Evolutionary conservation across 2,797 vertebrate species (phyloP).

Genomic region (Crocidura indochinensis): DNA sequence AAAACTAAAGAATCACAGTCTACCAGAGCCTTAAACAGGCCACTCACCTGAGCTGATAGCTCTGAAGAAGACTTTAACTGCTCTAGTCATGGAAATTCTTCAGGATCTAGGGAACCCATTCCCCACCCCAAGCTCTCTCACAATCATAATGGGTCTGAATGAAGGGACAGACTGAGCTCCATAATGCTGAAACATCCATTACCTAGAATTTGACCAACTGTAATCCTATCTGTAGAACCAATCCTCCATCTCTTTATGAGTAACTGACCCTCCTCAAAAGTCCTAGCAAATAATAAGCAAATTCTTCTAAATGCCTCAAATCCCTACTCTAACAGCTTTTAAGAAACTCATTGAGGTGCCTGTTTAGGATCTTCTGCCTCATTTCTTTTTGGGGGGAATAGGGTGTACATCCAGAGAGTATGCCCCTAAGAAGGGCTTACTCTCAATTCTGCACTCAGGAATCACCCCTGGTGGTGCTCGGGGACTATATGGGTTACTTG

Average conservation of each 20-base stretch:
- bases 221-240: not conserved
- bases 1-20: not conserved
- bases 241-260: not conserved
- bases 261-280: not conserved
- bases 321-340: conserved; percentile 1
- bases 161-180: not conserved
- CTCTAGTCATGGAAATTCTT: not conserved
- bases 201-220: not conserved
- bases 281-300: not conserved
- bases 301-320: not conserved
- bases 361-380: no score
- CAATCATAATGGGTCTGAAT: not conserved
- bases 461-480: no score
- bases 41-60: not conserved
- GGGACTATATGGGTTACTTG: no score
- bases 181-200: not conserved
- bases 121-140: not conserved
- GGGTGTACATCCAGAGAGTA: no score
- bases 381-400: no score
- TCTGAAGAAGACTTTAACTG: not conserved
- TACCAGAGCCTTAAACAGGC: not conserved
- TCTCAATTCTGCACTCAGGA: not conserved
- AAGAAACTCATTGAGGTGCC: not conserved
- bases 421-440: not conserved
- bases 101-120: no score